Conservation (phyloP, 2,113 vertebrate species). For the Otolemur garnettii region DNA sequence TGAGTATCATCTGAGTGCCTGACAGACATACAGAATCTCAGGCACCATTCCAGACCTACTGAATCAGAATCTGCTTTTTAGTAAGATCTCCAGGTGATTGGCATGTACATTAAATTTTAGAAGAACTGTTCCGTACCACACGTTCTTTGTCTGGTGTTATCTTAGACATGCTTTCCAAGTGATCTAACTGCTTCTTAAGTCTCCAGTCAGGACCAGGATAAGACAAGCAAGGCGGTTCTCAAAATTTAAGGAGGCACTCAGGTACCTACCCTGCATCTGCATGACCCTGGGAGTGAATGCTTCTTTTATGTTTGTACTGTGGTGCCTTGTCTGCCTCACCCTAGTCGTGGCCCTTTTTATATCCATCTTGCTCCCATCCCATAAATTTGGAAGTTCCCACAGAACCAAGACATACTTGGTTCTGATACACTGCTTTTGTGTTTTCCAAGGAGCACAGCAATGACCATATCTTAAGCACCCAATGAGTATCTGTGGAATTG, state of each 20-base stretch:
- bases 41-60: background rate
- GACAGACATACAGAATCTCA: background rate
- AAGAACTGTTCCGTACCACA: background rate
- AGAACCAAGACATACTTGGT: background rate
- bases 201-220: background rate
- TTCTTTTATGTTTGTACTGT: background rate
- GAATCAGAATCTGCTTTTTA: constrained; percentile 2
- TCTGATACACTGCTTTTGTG: background rate
- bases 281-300: background rate
- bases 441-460: background rate
- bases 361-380: background rate
- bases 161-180: constrained; percentile 24
- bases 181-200: background rate
- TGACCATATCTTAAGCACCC: constrained; percentile 6
- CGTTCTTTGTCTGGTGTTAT: constrained; percentile 10
- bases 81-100: background rate
- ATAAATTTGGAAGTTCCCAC: background rate
- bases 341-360: background rate
- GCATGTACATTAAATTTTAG: background rate
- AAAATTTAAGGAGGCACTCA: background rate
- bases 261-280: background rate
- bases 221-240: background rate
- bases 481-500: background rate
- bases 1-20: background rate
- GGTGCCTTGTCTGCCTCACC: background rate